Evolutionary conservation across 2,888 invertebrate genomes (phyloP).

Genomic region (Allophyes oxyacanthae): DNA sequence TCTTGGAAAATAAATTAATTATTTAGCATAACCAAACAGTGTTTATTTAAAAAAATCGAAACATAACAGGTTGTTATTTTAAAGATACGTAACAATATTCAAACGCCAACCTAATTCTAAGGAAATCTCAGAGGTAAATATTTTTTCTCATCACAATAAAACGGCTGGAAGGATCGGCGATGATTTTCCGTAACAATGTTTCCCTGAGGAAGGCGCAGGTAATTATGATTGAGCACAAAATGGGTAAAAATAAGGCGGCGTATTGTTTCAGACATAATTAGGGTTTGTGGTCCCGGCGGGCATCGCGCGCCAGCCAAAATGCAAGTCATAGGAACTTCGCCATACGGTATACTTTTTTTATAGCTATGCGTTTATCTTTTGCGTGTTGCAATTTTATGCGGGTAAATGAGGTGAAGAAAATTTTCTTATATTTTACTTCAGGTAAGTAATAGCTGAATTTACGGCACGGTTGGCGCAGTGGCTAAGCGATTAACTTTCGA

Average conservation of each 20-base stretch:
- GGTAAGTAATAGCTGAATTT: no score
- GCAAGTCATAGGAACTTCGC: slow-evolving; percentile 75
- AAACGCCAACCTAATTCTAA: slow-evolving; percentile 35
- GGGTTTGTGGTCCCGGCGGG: slow-evolving; percentile 86
- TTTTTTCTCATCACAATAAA: slow-evolving; percentile 67
- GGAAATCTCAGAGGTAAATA: slow-evolving; percentile 66
- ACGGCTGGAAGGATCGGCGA: slow-evolving; percentile 66
- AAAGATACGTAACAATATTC: slow-evolving; percentile 6
- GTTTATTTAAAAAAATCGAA: no score
- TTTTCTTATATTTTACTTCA: no score
- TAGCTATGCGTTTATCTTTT: background rate
- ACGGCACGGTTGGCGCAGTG: no score
- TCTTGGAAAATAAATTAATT: no score
- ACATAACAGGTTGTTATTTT: background rate
- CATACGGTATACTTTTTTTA: slow-evolving; percentile 10
- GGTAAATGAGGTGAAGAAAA: no score
- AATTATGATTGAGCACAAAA: slow-evolving; percentile 89
- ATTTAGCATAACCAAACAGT: no score
- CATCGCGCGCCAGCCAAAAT: slow-evolving; percentile 57
- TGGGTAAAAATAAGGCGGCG: slow-evolving; percentile 86
- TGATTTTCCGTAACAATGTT: slow-evolving; percentile 81
- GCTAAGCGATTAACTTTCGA: no score
- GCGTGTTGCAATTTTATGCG: background rate
- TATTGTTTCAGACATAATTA: slow-evolving; percentile 88
- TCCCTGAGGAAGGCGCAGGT: slow-evolving; percentile 79